phyloP scores from a whole-genome alignment of 2,113 vertebrate species.

The Quiscalus mexicanus region DNA sequence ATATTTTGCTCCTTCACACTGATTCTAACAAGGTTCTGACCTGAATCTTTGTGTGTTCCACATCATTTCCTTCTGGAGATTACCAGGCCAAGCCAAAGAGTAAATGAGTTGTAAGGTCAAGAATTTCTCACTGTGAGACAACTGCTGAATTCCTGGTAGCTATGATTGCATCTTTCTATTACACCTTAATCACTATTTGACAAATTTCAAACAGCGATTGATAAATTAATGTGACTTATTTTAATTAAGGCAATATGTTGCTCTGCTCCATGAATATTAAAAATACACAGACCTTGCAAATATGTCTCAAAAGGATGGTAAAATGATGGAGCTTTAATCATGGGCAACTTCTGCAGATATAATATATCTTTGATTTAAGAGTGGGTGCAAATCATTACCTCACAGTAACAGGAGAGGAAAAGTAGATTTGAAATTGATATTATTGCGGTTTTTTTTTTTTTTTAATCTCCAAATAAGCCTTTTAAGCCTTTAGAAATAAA shows the following conservation, averaged over 20 bases:
- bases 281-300: background rate
- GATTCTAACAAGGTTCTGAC: conserved; percentile 62
- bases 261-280: conserved; percentile 44
- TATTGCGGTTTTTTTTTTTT: background rate
- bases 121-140: conserved; percentile 67
- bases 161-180: conserved; percentile 60
- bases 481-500: background rate
- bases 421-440: background rate
- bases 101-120: conserved; percentile 75
- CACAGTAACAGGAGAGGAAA: background rate
- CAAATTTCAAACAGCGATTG: conserved; percentile 59
- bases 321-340: background rate
- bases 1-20: conserved; percentile 60
- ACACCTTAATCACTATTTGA: conserved; percentile 65
- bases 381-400: background rate
- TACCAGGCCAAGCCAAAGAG: conserved; percentile 57
- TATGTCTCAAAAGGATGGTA: background rate
- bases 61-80: conserved; percentile 73
- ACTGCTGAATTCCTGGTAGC: conserved; percentile 66
- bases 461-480: background rate
- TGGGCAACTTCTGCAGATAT: background rate
- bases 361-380: background rate
- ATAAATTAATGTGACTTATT: conserved; percentile 63
- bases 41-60: conserved; percentile 62
- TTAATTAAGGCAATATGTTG: conserved; percentile 68